Evolutionary conservation across 2,113 vertebrate species (phyloP).

Genomic region (Macquaria ambigua): DNA sequence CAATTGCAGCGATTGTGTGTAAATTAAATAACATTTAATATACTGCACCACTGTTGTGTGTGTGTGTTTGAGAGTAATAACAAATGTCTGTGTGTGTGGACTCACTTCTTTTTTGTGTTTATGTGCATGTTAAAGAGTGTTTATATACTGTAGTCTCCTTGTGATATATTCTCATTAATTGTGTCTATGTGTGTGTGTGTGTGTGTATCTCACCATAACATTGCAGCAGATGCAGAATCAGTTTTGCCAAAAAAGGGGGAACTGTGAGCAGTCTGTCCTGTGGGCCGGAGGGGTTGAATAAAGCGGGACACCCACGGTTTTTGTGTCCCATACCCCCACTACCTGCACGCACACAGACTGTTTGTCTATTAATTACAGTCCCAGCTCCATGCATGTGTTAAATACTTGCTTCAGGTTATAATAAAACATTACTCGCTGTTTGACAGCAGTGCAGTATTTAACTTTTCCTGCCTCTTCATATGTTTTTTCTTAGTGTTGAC

Average conservation of each 20-base stretch:
- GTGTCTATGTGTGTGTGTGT: neutral
- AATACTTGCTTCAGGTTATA: neutral
- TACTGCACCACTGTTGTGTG: neutral
- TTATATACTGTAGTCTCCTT: neutral
- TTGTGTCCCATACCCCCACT: neutral
- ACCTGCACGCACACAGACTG: neutral
- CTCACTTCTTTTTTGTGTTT: neutral
- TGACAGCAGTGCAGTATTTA: neutral
- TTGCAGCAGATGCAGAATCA: constrained; percentile 30
- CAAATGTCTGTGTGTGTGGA: neutral
- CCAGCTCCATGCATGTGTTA: neutral
- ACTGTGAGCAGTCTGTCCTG: constrained; percentile 38
- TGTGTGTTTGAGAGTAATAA: neutral
- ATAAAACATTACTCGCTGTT: neutral
- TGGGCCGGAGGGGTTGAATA: constrained; percentile 1
- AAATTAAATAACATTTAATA: neutral
- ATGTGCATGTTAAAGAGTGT: neutral
- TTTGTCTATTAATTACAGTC: constrained; percentile 17
- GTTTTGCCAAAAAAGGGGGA: constrained; percentile 1
- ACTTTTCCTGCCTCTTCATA: neutral
- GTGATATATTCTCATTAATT: neutral
- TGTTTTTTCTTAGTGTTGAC: neutral
- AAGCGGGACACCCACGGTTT: neutral
- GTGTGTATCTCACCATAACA: constrained; percentile 10
- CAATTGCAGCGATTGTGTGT: neutral